phyloP scores from a whole-genome alignment of 2,113 vertebrate genomes.

The Cyanoliseus patagonus region DNA sequence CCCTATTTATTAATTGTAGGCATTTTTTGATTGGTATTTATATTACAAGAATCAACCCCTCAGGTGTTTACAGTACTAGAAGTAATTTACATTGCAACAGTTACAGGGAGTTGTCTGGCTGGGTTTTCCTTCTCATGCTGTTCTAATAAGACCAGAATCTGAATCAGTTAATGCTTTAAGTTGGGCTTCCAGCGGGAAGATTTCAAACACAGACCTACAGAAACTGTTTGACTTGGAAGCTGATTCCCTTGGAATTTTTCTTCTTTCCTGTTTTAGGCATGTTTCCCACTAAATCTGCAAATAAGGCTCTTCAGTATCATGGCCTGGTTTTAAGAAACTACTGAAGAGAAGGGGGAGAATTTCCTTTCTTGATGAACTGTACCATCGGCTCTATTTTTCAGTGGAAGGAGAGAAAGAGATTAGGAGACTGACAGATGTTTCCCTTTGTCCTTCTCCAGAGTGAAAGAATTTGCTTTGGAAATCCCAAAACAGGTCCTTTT shows the following conservation, averaged over 20 bases:
- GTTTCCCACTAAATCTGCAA: constrained; percentile 45
- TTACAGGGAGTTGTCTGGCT: not conserved
- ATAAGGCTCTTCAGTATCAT: not conserved
- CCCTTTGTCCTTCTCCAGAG: not conserved
- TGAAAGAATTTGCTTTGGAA: not conserved
- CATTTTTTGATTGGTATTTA: not conserved
- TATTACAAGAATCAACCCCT: not conserved
- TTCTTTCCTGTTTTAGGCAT: constrained; percentile 37
- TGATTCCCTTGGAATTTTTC: constrained; percentile 36
- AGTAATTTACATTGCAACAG: not conserved
- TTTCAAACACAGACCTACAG: constrained; percentile 57
- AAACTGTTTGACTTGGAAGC: constrained; percentile 62
- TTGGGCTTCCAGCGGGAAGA: constrained; percentile 30
- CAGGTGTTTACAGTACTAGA: not conserved
- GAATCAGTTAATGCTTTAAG: constrained; percentile 24
- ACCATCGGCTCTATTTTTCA: constrained; percentile 6
- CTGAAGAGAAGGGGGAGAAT: not conserved
- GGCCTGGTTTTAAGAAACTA: constrained; percentile 39
- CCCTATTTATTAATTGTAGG: not conserved
- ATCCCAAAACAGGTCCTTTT: not conserved
- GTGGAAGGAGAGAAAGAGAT: not conserved
- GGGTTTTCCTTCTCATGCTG: not conserved
- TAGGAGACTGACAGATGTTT: constrained; percentile 3
- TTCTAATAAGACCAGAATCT: constrained; percentile 27
- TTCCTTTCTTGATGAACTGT: constrained; percentile 18